A percentile compares a stretch with the other conserved stretches of the same genome.
These are phyloP conservation scores for Hyposmocoma kahamanoa DNA, from an alignment of 1,140 invertebrate genomes.

Conservation along the genomic window DNA sequence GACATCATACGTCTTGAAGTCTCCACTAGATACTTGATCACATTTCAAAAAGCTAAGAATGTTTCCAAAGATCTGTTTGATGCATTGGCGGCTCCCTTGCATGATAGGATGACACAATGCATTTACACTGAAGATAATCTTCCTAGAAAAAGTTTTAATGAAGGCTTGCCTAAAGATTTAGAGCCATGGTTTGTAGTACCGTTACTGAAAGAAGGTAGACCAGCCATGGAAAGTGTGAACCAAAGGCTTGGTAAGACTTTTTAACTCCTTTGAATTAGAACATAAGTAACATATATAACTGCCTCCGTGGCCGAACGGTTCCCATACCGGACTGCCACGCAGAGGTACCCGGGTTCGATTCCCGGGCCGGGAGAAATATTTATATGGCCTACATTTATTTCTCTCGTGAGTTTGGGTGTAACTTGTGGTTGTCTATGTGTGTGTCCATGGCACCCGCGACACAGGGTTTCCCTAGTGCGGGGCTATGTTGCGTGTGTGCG, in stretches of 20 bases:
- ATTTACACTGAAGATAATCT: conserved; percentile 80
- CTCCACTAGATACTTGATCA: conserved; percentile 85
- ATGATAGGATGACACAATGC: conserved; percentile 89
- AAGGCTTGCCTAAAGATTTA: conserved; percentile 76
- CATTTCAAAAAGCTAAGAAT: conserved; percentile 52
- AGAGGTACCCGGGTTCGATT: no score
- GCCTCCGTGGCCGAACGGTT: no score
- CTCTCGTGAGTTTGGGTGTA: no score
- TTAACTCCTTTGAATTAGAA: no score
- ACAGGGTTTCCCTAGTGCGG: no score
- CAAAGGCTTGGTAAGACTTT: conserved; percentile 84
- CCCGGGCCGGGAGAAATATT: no score
- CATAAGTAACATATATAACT: no score
- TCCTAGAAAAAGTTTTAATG: conserved; percentile 81
- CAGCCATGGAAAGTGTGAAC: conserved; percentile 89
- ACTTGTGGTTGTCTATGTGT: no score
- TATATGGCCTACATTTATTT: no score
- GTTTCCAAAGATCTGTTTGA: conserved; percentile 66
- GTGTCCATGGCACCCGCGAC: no score
- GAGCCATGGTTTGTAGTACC: conserved; percentile 90
- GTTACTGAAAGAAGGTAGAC: conserved; percentile 82
- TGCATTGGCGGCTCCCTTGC: conserved; percentile 77
- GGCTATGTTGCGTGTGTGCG: no score
- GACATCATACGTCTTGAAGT: conserved; percentile 87
- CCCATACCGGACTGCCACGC: no score